Base-by-base conservation (phyloP, 2,888 invertebrate genomes). In the Lithophane semibrunnea region DNA sequence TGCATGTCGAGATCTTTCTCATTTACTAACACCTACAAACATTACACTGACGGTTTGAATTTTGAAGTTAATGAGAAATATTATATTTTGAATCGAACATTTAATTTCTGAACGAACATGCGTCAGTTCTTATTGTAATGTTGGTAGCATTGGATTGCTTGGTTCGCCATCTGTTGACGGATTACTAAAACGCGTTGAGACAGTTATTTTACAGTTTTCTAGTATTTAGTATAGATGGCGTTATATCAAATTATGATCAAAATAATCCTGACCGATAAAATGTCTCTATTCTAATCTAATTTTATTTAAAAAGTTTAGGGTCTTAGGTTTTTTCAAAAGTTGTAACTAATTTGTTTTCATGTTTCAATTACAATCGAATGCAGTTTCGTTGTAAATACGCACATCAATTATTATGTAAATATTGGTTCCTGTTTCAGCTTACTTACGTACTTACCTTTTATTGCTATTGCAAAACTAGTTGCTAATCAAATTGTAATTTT, bases 361-460 rank as follows among this genome's bases (percentile, higher is more conserved):
- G 37, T 68, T 69, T 13, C 47, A 64, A 47, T 61, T 1, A 3
- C 24, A 67, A 37, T 29, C 61, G 72, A 68, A 42, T 70, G n/a
- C 10, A 64, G 64, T 73, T 79, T 71, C 74, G n/a, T 58, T 81
- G 64, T 56, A 29, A 56, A 61, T 66, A 65, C 49, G 42, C 44
- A 44, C 67, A 49, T 49, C 29, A 29, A 13, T 49, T 67, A 68
- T 63, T 75, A 77, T 73, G 73, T 61, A 81, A 69, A 60, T 49
- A 42, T 47, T 69, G 44, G 70, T 83, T 86, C 61, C 86, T 83
- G 86, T 82, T 74, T 58, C 49, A 56, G 37, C 37, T 37, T 37
- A 37, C 37, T 37, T 3, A 37, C 37, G 37, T 37, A 37, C 37
- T 37, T 75, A 78, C 79, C 47, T 29, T 29, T 29, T 29, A 47